Percentiles rank a stretch among this genome's conserved stretches.
These are phyloP conservation scores for Andrena cerasifolii DNA, from an alignment of 1,140 invertebrate species.

Conservation along the genomic window DNA sequence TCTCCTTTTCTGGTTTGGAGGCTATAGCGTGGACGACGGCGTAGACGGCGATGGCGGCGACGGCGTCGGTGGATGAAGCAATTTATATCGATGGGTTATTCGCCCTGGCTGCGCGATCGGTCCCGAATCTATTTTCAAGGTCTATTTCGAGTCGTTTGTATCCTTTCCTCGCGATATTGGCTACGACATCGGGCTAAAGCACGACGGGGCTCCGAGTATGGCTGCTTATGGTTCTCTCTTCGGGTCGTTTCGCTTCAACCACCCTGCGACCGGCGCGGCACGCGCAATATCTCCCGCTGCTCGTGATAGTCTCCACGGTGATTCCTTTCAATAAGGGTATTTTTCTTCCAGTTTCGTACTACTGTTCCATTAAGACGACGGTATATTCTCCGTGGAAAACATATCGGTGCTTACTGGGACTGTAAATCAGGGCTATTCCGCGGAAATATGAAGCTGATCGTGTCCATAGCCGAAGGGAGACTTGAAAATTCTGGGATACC, in stretches of 20 bases:
- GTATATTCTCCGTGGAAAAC: conserved; percentile 31
- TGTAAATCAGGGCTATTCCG: conserved; percentile 28
- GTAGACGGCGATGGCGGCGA: neutral
- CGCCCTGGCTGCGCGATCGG: conserved; percentile 51
- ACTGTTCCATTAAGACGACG: conserved; percentile 32
- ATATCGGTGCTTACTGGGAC: conserved; percentile 32
- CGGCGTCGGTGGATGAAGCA: conserved; percentile 49
- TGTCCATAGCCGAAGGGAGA: neutral
- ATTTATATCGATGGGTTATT: conserved; percentile 67
- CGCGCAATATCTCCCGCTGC: conserved; percentile 41
- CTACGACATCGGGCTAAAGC: conserved; percentile 46
- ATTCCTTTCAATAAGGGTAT: conserved; percentile 52
- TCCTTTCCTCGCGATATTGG: conserved; percentile 57
- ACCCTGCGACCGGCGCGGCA: conserved; percentile 22
- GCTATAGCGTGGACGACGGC: conserved; percentile 22
- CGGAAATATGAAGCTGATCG: neutral
- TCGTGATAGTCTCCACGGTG: conserved; percentile 24
- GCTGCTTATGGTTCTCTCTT: conserved; percentile 52
- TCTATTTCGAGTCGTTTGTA: conserved; percentile 67
- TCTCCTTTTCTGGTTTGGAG: conserved; percentile 14
- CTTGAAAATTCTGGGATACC: neutral
- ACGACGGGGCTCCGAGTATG: conserved; percentile 43
- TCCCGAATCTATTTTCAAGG: conserved; percentile 66
- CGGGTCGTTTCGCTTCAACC: conserved; percentile 43
- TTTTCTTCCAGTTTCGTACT: conserved; percentile 52